phyloP scores from a whole-genome alignment of 2,113 vertebrate species.

The Forbesichthys papilliferus region DNA sequence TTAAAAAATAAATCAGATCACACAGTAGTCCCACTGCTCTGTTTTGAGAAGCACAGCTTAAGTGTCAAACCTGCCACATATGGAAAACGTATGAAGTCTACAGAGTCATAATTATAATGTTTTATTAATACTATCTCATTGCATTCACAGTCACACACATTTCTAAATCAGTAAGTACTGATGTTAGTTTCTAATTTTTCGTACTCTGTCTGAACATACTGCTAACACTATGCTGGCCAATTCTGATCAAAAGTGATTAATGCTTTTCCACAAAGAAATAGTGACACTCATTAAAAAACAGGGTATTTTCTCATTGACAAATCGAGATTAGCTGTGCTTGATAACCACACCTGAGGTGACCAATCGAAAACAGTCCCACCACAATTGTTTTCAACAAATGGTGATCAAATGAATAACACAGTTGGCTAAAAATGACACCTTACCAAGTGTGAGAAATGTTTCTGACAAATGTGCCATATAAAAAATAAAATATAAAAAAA shows the following conservation, averaged over 20 bases:
- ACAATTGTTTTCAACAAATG: conserved; percentile 45
- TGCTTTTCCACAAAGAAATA: not conserved
- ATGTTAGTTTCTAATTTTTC: too few relatives aligned
- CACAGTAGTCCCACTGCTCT: not conserved
- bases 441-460: conserved; percentile 61
- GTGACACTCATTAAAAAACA: conserved; percentile 17
- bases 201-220: too few relatives aligned
- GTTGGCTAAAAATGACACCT: conserved; percentile 56
- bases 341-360: conserved; percentile 45
- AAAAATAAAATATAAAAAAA: conserved; percentile 49
- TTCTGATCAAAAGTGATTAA: not conserved
- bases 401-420: conserved; percentile 61
- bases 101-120: too few relatives aligned
- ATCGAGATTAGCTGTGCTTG: conserved; percentile 32
- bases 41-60: too few relatives aligned
- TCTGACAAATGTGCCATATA: conserved; percentile 61
- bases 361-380: conserved; percentile 51
- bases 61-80: too few relatives aligned
- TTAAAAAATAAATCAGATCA: not conserved
- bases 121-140: too few relatives aligned
- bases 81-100: not conserved
- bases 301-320: conserved; percentile 21
- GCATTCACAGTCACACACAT: too few relatives aligned
- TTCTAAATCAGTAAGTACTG: too few relatives aligned
- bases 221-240: too few relatives aligned